Evolutionary conservation across 2,888 invertebrate genomes (phyloP), one percentile per base, ranked within the genome.

Genomic region (Platycheirus albimanus): DNA sequence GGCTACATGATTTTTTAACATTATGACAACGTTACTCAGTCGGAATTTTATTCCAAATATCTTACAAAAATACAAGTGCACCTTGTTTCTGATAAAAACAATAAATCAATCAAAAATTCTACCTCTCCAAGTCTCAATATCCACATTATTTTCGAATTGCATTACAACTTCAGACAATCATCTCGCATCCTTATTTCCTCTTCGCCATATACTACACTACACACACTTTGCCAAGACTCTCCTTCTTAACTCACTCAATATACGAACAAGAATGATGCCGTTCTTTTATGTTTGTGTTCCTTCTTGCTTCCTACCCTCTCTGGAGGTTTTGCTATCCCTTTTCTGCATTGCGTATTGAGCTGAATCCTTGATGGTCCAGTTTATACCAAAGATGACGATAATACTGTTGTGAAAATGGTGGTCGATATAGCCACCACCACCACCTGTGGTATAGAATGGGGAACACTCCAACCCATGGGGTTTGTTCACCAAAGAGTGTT

Each of bases 321-420:
- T 52, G 7, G n/a, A 11, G 58, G 15, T 17, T 28, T 20, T 52
- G 38, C 61, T 54, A 54, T 72, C 71, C 71, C 56, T 63, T 64
- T 81, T 56, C 56, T 66, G 38, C 66, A 43, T 58, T 69, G 66
- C 71, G 71, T 71, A 63, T 36, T 33, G 28, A 20, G 43, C 45
- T n/a, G 33, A 49, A 47, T 47, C 49, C 54, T 63, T 24, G 58
- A n/a, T 43, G 43, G 43, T 51, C 41, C 24, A 24, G 24, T 20
- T 30, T 52, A 19, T 51, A 47, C 45, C 19, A 52, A 45, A 43
- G 43, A 67, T 13, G 49, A 70, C 30, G 58, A 66, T 45, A 17
- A 52, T 19, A 33, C 30, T 43, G 30, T 56, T 66, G 67, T 54
- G 41, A 56, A 56, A 33, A 61, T 45, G 28, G 36, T 54, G 36